Conservation (phyloP, 1,140 invertebrate species). For the Drosophila pruinosa region DNA sequence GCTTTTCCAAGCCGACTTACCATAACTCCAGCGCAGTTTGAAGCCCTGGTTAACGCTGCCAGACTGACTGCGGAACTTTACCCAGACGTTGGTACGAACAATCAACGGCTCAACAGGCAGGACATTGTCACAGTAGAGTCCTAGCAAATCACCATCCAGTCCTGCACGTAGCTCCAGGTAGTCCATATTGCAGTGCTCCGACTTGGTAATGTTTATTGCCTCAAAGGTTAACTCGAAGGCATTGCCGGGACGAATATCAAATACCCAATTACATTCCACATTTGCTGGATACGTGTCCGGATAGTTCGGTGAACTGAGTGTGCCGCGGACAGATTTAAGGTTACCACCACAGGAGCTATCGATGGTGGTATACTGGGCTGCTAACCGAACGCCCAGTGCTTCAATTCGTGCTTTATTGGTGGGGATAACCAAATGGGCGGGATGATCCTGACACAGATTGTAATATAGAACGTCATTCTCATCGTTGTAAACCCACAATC, state of each 20-base stretch:
- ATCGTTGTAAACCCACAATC: constrained; percentile 31
- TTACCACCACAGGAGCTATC: constrained; percentile 88
- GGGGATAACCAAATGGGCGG: constrained; percentile 40
- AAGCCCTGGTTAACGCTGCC: constrained; percentile 88
- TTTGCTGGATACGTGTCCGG: constrained; percentile 90
- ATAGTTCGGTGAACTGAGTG: constrained; percentile 90
- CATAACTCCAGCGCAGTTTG: constrained; percentile 87
- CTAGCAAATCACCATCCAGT: constrained; percentile 85
- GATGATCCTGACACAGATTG: constrained; percentile 48
- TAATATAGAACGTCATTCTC: constrained; percentile 40
- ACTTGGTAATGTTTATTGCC: constrained; percentile 87
- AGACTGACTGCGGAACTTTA: constrained; percentile 91
- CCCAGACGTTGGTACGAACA: constrained; percentile 86
- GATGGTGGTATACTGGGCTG: constrained; percentile 46
- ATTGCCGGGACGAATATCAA: constrained; percentile 87
- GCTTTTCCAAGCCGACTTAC: constrained; percentile 78
- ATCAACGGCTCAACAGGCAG: constrained; percentile 85
- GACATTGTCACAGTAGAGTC: constrained; percentile 88
- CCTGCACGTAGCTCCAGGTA: constrained; percentile 91
- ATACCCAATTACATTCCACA: constrained; percentile 90
- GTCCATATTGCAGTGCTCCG: constrained; percentile 91
- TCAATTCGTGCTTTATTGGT: constrained; percentile 39
- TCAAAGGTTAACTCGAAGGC: constrained; percentile 86
- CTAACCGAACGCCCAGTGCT: constrained; percentile 38
- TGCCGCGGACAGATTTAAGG: constrained; percentile 86